phyloP scores from a whole-genome alignment of 1,140 invertebrate species.

The Sarcophaga peregrina region DNA sequence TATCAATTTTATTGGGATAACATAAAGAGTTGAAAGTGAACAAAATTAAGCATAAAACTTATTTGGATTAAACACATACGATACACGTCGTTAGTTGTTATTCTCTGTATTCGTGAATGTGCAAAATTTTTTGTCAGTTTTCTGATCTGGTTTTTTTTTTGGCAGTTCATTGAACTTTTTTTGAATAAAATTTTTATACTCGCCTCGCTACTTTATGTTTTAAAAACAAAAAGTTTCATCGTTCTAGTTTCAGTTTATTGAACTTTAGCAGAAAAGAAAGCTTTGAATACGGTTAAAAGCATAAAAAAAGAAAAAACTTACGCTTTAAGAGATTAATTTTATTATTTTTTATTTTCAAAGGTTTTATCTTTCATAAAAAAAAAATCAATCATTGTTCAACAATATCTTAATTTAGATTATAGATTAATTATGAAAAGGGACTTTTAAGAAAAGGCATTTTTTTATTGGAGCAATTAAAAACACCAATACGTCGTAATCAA shows the following conservation, averaged over 20 bases:
- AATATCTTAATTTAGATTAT: no score
- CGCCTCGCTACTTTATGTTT: not conserved
- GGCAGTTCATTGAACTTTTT: not conserved
- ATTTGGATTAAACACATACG: not conserved
- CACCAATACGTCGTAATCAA: no score
- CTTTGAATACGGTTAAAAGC: no score
- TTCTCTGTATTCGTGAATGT: not conserved
- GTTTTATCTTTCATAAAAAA: no score
- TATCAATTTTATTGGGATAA: constrained; percentile 31
- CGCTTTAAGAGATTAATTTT: no score
- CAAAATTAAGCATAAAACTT: not conserved
- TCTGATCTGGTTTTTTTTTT: not conserved
- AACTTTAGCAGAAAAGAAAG: not conserved
- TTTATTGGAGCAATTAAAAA: no score
- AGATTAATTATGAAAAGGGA: no score
- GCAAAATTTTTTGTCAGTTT: not conserved
- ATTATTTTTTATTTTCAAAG: no score
- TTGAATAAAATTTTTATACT: constrained; percentile 2
- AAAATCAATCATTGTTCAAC: no score
- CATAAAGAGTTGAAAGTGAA: not conserved
- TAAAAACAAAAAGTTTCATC: not conserved
- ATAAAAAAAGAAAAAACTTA: no score
- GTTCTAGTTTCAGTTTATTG: not conserved
- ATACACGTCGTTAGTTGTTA: not conserved
- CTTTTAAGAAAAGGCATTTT: no score